Base-by-base conservation (phyloP, 2,113 vertebrate genomes). In the Emydocephalus ijimae region DNA sequence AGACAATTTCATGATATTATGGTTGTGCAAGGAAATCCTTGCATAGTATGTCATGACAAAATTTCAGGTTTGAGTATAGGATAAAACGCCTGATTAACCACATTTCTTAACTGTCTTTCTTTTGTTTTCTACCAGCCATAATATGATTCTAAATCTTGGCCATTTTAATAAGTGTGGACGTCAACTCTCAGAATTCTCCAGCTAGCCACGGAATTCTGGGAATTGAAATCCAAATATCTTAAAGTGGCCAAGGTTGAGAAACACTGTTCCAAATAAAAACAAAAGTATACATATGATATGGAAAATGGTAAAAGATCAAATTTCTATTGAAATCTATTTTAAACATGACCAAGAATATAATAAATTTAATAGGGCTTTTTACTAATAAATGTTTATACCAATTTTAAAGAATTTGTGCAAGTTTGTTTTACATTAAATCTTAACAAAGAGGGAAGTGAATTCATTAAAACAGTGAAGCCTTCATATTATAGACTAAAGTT, bases 1-100 rank as follows among this genome's bases (percentile, higher is more conserved):
- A 85, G 89, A 94, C 55, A 34, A 9, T 43, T 92, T 45, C 39
- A 95, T 56, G 94, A 92, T 91, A 92, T 92, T 92, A 20, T 9
- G 96, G 9, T 15, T 29, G 45, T 1, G 50, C 0, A 57, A 12
- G 3, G 48, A 92, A 85, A 56, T 56, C 34, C 39, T 45, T 56
- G 39, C 15, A 48, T 24, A 52, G 18, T 89, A 74, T 92, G 69
- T 59, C 48, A 85, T 9, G 34, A 81, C n/a, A 29, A 29, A 85
- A 21, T 34, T 89, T 85, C 15, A 89, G 45, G n/a, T 81, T 21
- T 81, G 18, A 39, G 3, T 39, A 81, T 8, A 39, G 34, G 18
- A 81, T 81, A 81, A 39, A 39, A 8, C 7, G 61, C 29, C 11
- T 74, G 39, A 52, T 9, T 21, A 69, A 26, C 26, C 29, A 18